Percentiles rank a stretch among this genome's conserved stretches.
These are phyloP conservation scores for Mystacornis crossleyi DNA, from an alignment of 2,113 vertebrate species.

Conservation along the genomic window DNA sequence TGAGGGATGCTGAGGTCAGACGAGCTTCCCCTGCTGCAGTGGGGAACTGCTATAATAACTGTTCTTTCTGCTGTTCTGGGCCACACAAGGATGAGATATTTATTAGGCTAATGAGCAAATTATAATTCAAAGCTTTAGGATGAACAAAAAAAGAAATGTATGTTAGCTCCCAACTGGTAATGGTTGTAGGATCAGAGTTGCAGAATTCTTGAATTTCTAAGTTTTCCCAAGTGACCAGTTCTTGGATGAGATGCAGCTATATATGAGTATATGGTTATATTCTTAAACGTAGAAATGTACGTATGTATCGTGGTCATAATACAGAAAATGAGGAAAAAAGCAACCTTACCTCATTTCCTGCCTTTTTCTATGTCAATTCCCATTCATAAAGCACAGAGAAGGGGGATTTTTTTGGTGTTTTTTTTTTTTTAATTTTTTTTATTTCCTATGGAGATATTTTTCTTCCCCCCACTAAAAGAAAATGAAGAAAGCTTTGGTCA, in stretches of 20 bases:
- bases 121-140: conserved; percentile 62
- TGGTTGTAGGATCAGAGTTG: background rate
- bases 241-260: conserved; percentile 1
- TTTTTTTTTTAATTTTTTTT: background rate
- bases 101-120: conserved; percentile 67
- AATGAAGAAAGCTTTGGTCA: background rate
- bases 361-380: conserved; percentile 1
- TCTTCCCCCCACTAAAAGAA: background rate
- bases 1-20: conserved; percentile 40
- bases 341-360: conserved; percentile 29
- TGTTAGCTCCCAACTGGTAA: conserved; percentile 62
- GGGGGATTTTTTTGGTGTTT: background rate
- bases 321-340: background rate
- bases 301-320: background rate
- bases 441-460: background rate
- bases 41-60: background rate
- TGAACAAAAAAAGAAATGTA: conserved; percentile 46
- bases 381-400: conserved; percentile 20
- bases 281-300: background rate
- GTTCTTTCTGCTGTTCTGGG: conserved; percentile 19
- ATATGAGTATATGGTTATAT: background rate
- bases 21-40: background rate
- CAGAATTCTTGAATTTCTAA: conserved; percentile 51
- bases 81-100: conserved; percentile 44
- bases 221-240: conserved; percentile 12